These are phyloP conservation scores for Podarcis muralis DNA, from an alignment of 2,113 vertebrate genomes.

Conservation along the genomic window DNA sequence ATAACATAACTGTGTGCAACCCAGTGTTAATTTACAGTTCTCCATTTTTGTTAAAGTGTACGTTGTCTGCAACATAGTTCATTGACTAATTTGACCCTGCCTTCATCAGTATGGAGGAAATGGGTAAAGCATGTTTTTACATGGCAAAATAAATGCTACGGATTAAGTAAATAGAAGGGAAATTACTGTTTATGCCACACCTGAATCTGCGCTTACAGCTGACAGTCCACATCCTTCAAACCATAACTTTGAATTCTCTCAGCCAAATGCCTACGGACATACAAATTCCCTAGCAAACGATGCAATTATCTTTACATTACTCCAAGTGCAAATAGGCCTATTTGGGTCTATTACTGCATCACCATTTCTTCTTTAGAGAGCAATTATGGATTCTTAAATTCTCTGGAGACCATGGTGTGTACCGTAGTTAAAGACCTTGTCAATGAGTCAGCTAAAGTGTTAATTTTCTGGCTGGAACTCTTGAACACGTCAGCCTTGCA, in stretches of 20 bases:
- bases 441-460: conserved; percentile 70
- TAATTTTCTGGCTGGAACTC: conserved; percentile 79
- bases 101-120: conserved; percentile 46
- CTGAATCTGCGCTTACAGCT: conserved; percentile 32
- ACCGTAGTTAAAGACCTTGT: conserved; percentile 73
- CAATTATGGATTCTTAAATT: conserved; percentile 67
- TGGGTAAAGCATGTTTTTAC: conserved; percentile 3
- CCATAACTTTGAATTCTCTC: conserved; percentile 30
- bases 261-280: conserved; percentile 42
- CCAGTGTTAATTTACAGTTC: neutral
- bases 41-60: conserved; percentile 19
- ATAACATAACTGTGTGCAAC: neutral
- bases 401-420: conserved; percentile 60
- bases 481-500: conserved; percentile 68
- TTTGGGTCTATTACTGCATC: conserved; percentile 47
- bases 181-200: conserved; percentile 7
- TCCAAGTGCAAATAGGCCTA: conserved; percentile 53
- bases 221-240: conserved; percentile 15
- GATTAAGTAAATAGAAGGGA: conserved; percentile 4
- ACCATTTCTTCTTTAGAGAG: conserved; percentile 53
- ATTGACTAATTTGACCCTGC: conserved; percentile 30
- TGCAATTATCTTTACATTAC: conserved; percentile 69
- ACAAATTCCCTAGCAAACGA: conserved; percentile 53
- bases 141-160: accelerated
- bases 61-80: conserved; percentile 10